Conservation (phyloP, 1,140 invertebrate species). For the Nasonia vitripennis region DNA sequence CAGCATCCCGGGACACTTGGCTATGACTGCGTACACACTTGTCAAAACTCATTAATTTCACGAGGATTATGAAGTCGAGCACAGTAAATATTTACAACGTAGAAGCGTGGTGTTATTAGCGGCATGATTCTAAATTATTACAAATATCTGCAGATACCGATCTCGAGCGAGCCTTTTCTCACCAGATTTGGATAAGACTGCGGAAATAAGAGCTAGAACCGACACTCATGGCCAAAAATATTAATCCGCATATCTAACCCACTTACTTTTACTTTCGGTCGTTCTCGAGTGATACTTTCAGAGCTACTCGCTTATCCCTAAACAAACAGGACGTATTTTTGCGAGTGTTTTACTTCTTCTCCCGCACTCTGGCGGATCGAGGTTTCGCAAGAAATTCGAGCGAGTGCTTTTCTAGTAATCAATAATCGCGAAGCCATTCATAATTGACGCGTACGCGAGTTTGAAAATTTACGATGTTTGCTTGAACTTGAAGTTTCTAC, state of each 20-base stretch:
- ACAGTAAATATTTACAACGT: neutral
- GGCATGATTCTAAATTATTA: neutral
- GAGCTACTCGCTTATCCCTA: neutral
- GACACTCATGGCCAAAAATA: neutral
- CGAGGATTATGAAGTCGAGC: neutral
- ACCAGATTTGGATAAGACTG: neutral
- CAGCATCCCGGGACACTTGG: neutral
- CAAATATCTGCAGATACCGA: neutral
- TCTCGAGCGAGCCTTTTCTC: neutral
- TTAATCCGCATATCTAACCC: neutral
- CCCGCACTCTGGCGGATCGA: neutral
- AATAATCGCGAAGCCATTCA: constrained; percentile 14
- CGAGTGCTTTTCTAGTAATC: neutral
- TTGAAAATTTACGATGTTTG: constrained; percentile 20
- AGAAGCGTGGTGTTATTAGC: neutral
- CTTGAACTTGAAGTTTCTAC: constrained; percentile 4
- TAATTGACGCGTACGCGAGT: constrained; percentile 2
- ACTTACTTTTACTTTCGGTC: neutral
- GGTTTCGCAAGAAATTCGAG: neutral
- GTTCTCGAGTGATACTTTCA: neutral
- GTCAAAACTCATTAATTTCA: neutral
- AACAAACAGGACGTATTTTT: neutral
- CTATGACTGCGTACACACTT: neutral
- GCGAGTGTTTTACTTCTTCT: neutral
- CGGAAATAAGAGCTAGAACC: neutral